phyloP scores from a whole-genome alignment of 2,888 invertebrate genomes.

The Tinea trinotella region DNA sequence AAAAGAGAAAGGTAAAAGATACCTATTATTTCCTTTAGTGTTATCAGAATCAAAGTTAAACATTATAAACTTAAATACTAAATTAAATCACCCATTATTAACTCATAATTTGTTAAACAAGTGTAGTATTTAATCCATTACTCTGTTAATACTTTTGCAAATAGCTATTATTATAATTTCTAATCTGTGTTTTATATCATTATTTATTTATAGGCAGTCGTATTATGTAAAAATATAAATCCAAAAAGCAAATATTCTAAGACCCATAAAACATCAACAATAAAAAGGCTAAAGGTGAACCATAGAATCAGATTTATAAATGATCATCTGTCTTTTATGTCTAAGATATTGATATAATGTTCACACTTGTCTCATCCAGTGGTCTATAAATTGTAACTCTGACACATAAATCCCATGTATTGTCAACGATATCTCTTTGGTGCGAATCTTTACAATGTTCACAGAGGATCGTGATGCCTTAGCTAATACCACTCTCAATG shows the following conservation, averaged over 20 bases:
- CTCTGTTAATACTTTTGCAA: constrained; percentile 1
- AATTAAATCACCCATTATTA: background rate
- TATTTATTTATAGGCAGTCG: too few relatives aligned
- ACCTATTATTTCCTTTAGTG: too few relatives aligned
- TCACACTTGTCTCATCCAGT: constrained; percentile 37
- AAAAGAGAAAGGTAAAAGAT: background rate
- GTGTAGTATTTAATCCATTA: too few relatives aligned
- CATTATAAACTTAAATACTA: too few relatives aligned
- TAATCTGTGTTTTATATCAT: background rate
- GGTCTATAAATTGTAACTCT: constrained; percentile 28
- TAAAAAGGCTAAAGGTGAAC: constrained; percentile 6
- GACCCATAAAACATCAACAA: background rate
- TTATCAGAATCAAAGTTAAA: too few relatives aligned
- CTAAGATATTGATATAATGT: constrained; percentile 47
- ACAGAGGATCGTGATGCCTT: constrained; percentile 14
- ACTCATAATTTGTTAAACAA: too few relatives aligned
- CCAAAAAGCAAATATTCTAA: background rate
- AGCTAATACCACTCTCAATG: constrained; percentile 14
- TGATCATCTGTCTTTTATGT: constrained; percentile 35
- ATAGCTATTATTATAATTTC: constrained; percentile 12
- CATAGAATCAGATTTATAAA: constrained; percentile 21
- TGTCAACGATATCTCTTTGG: constrained; percentile 19
- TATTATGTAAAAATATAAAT: too few relatives aligned
- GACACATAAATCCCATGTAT: constrained; percentile 23
- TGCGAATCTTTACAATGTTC: constrained; percentile 15